phyloP scores from a whole-genome alignment of 2,797 vertebrate genomes.

The Coracias cyanogaster region DNA sequence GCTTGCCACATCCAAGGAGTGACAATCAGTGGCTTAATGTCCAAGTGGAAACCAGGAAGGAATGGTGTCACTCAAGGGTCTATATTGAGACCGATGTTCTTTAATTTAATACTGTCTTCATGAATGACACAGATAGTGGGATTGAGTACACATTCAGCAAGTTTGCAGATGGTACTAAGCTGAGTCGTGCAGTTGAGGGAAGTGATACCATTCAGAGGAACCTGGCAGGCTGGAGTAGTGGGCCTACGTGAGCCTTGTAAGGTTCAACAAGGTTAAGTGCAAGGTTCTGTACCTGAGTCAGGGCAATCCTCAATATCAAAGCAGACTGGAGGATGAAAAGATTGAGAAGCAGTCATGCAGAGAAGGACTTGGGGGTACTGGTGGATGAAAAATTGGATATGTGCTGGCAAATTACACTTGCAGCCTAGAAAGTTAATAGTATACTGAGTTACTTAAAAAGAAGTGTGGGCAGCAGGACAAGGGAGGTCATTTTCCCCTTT shows the following conservation, averaged over 20 bases:
- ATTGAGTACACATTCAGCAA: not conserved
- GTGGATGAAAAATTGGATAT: too few relatives aligned
- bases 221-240: too few relatives aligned
- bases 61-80: not conserved
- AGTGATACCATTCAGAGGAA: not conserved
- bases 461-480: rapidly evolving
- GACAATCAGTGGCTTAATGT: not conserved
- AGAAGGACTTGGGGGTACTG: too few relatives aligned
- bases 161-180: not conserved
- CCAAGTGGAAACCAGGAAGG: not conserved
- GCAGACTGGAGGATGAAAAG: too few relatives aligned
- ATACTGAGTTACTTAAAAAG: not conserved
- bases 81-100: not conserved
- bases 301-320: too few relatives aligned
- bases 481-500: not conserved
- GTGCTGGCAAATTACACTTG: not conserved
- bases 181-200: not conserved
- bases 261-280: too few relatives aligned
- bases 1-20: not conserved
- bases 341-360: too few relatives aligned
- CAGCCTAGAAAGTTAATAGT: not conserved
- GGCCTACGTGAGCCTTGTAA: too few relatives aligned
- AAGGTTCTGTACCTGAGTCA: too few relatives aligned
- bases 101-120: not conserved
- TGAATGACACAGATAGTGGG: not conserved